A percentile compares a stretch with the other conserved stretches of the same genome.
phyloP scores from a whole-genome alignment of 2,113 vertebrate genomes.

The Carollia perspicillata region DNA sequence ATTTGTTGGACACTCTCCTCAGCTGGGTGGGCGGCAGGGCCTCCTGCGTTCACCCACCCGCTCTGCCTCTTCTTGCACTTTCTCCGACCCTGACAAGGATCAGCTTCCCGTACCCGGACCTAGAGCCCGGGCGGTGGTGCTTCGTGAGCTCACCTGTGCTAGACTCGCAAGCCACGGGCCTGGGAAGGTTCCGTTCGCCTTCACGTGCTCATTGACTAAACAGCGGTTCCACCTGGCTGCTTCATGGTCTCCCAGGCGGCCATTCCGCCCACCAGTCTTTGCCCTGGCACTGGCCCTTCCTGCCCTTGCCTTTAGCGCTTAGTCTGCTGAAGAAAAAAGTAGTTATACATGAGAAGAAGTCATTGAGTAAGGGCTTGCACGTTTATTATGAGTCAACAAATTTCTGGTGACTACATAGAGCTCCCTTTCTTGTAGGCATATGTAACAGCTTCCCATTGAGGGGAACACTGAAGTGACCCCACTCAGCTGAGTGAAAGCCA shows the following conservation, averaged over 20 bases:
- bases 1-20: not conserved
- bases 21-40: not conserved
- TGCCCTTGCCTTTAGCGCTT: not conserved
- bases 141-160: not conserved
- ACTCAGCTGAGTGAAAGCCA: not conserved
- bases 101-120: not conserved
- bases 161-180: not conserved
- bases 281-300: not conserved
- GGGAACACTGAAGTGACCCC: not conserved
- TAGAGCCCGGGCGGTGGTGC: not conserved
- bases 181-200: not conserved
- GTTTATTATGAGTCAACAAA: conserved; percentile 26
- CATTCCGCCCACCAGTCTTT: not conserved
- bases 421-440: not conserved
- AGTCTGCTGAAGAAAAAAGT: not conserved
- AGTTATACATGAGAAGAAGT: not conserved
- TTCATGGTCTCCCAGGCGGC: not conserved
- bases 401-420: not conserved
- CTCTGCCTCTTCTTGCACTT: not conserved
- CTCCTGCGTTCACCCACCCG: not conserved
- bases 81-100: not conserved
- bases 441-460: not conserved
- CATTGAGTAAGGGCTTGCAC: not conserved
- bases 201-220: not conserved
- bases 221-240: not conserved